Conservation (phyloP, 1,140 invertebrate genomes). For the Ladona fulva region DNA sequence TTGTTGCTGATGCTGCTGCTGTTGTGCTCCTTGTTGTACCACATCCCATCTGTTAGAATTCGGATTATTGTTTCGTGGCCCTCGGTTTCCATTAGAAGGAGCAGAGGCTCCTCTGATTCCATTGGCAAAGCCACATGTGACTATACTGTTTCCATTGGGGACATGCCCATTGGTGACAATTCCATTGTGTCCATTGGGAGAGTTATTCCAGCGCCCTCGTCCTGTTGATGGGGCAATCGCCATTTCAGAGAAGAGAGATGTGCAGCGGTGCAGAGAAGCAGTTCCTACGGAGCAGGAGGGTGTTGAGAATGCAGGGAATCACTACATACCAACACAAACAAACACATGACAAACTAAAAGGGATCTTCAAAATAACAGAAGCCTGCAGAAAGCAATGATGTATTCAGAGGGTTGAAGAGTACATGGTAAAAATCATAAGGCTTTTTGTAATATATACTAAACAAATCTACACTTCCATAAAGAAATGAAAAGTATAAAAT, state of each 20-base stretch:
- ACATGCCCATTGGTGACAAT: neutral
- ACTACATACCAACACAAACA: neutral
- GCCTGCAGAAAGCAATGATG: too few relatives aligned
- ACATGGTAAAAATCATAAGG: too few relatives aligned
- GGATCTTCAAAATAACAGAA: neutral
- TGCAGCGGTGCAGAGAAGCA: conserved; percentile 6
- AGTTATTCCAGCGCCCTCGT: neutral
- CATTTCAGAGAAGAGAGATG: neutral
- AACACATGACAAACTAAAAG: neutral
- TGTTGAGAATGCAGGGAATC: neutral
- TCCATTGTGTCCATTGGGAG: neutral
- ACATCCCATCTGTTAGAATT: neutral
- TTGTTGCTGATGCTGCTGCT: neutral
- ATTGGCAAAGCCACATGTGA: neutral
- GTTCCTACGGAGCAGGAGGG: neutral
- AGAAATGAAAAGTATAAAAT: too few relatives aligned
- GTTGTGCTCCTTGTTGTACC: neutral
- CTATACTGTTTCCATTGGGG: neutral
- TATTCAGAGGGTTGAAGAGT: too few relatives aligned
- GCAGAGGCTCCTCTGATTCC: neutral
- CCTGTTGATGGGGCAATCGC: conserved; percentile 1
- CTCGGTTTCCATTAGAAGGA: neutral
- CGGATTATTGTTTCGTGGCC: neutral
- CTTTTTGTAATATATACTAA: too few relatives aligned
- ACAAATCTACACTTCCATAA: too few relatives aligned